Evolutionary conservation across 2,888 invertebrate genomes (phyloP), one percentile per base, ranked within the genome.

Genomic region (Microchrysa polita): DNA sequence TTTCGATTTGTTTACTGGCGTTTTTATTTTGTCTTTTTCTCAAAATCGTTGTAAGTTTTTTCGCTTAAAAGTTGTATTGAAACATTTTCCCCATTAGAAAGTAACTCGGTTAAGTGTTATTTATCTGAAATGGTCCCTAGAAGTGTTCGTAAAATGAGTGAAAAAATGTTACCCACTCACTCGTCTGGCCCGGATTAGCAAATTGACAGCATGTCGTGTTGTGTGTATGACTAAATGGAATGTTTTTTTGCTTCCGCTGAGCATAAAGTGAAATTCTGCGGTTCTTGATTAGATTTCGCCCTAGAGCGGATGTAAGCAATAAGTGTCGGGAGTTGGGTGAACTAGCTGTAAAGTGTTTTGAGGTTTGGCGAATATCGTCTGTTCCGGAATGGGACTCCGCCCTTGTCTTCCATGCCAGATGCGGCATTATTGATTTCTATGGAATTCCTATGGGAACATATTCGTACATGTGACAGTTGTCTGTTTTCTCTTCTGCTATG

Each of bases 1-100:
- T 55, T 34, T 40, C 9, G 40, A 40, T 55, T 69, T 69, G 69
- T 69, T 69, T 69, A 69, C 40, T 55, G 34, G 48, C 20, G 48
- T 20, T 20, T 65, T 65, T 48, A 48, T 65, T 65, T 65, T 65
- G 42, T 22, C n/a, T 65, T 65, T 44, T 65, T 12, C 48, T 48
- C 22, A 44, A 48, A 65, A 65, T 44, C 65, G 5, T 10, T 48
- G 65, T 65, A 48, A 65, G 65, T 65, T 4, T 1, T n/a, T 40
- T n/a, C n/a, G 18, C 18, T 10, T 10, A 20, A 55, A 55, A 55
- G 20, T 55, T 20, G 18, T n/a, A 5, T 55, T 55, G 18, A 55
- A 55, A 48, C 12, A 12, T 48, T 48, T n/a, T 48, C 7, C 22
- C 55, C 1, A 34, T 34, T 7, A 34, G 27, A 34, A 2, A 34